A percentile compares a stretch with the other conserved stretches of the same genome.
These are phyloP conservation scores for Mycetomoellerius zeteki DNA, from an alignment of 1,140 invertebrate genomes.

Conservation along the genomic window DNA sequence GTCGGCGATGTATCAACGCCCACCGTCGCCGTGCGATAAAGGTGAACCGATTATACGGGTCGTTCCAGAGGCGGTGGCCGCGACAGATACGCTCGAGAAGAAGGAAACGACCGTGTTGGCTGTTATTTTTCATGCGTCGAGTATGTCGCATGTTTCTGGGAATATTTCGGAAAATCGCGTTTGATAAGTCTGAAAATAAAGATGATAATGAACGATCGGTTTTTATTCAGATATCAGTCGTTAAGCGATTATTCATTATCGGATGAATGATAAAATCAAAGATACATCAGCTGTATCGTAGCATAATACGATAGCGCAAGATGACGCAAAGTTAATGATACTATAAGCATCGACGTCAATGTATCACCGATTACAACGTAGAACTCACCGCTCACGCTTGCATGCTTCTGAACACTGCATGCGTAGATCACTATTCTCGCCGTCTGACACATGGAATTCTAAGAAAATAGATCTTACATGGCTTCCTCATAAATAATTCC, in stretches of 20 bases:
- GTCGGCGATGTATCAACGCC: conserved; percentile 54
- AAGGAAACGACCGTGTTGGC: not conserved
- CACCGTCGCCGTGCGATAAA: conserved; percentile 32
- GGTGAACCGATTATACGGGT: conserved; percentile 30
- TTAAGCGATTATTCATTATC: conserved; percentile 31
- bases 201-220: not conserved
- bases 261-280: not conserved
- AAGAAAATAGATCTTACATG: not conserved
- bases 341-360: conserved; percentile 5
- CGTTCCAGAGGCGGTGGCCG: conserved; percentile 9
- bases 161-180: too few species aligned
- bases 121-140: conserved; percentile 1
- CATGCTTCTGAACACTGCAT: not conserved
- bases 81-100: not conserved
- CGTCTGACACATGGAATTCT: conserved; percentile 30
- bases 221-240: not conserved
- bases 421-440: not conserved
- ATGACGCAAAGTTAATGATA: conserved; percentile 41
- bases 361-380: conserved; percentile 11
- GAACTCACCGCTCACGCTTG: not conserved
- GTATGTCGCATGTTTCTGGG: not conserved
- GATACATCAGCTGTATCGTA: not conserved
- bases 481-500: not conserved
- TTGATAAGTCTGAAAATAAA: not conserved
- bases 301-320: conserved; percentile 12